Percentiles rank a stretch among this genome's conserved stretches.
These are phyloP conservation scores for Apeltes quadracus DNA, from an alignment of 2,113 vertebrate species.

Conservation along the genomic window DNA sequence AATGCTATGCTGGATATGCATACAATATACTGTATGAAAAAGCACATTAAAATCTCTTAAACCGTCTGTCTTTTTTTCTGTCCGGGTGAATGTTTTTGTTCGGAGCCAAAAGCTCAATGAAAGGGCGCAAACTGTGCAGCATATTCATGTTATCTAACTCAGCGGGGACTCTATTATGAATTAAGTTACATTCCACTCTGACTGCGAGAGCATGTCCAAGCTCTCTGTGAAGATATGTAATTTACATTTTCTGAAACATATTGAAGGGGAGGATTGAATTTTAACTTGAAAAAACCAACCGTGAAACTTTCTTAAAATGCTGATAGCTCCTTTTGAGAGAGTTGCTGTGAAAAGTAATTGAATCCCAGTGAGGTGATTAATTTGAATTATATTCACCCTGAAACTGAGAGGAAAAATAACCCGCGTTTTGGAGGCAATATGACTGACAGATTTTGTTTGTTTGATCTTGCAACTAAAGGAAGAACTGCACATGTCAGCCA, in stretches of 20 bases:
- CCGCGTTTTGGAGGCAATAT: conserved; percentile 21
- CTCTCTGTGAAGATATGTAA: conserved; percentile 61
- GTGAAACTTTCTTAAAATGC: conserved; percentile 47
- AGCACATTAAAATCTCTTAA: conserved; percentile 82
- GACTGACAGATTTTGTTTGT: conserved; percentile 44
- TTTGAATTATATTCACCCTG: conserved; percentile 40
- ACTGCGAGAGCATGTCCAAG: conserved; percentile 53
- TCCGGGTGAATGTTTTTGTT: conserved; percentile 52
- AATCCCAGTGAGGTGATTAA: conserved; percentile 22
- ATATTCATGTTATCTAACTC: conserved; percentile 54
- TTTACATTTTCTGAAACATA: conserved; percentile 64
- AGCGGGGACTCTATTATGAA: conserved; percentile 46
- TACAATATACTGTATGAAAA: conserved; percentile 82
- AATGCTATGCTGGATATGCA: conserved; percentile 80
- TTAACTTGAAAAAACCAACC: conserved; percentile 51
- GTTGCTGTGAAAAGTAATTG: conserved; percentile 34
- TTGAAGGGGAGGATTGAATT: conserved; percentile 48
- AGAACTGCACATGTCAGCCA: conserved; percentile 34
- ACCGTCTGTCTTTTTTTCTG: conserved; percentile 66
- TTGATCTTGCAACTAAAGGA: conserved; percentile 37
- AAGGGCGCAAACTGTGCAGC: conserved; percentile 33
- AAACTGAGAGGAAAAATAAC: conserved; percentile 33
- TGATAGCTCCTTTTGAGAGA: conserved; percentile 33
- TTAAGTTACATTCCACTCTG: conserved; percentile 57
- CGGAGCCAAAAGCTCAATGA: conserved; percentile 42